Base-by-base conservation (phyloP, 2,888 invertebrate genomes). In the Caenorhabditis drosophilae region DNA sequence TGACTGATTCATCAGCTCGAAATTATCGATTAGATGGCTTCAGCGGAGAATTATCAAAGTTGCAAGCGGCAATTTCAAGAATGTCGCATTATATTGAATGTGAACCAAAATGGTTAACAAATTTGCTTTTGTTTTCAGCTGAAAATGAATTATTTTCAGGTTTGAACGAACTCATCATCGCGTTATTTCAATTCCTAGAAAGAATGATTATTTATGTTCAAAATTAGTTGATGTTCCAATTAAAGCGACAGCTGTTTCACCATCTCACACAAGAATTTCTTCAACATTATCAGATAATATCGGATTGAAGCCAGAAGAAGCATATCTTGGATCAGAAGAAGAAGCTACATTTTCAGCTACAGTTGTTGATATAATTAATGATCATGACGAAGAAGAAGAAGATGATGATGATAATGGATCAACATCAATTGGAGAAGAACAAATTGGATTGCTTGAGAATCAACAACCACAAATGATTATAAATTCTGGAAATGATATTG, bases 71-170 rank as follows among this genome's bases (percentile, higher is more conserved):
- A 25, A 66, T 80, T 18, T 60, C 56, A 1, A 55, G 69, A 16
- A 76, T 77, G 70, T 40, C 54, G 9, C 45, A 63, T 23, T 64
- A 59, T 40, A 61, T 70, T 9, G 62, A 64, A 35, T 56, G 45
- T n/a, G 73, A 80, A 16, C 77, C 80, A 0, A 44, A 70, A 15
- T 74, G 73, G 72, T 81, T 15, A 34, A 58, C 31, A 25, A 22
- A 12, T 45, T 45, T 22, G n/a, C n/a, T n/a, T n/a, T n/a, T n/a
- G n/a, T n/a, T n/a, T n/a, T n/a, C n/a, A n/a, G n/a, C n/a, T n/a
- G n/a, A n/a, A n/a, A n/a, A n/a, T n/a, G n/a, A n/a, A n/a, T 31
- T 31, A 9, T 6, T 31, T 31, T 31, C 12, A 31, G 31, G 31
- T 45, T 57, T n/a, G 63, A 57, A 27, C 20, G 45, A 18, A 45